These are phyloP conservation scores for Caenorhabditis afra DNA, from an alignment of 2,888 invertebrate genomes.

Conservation along the genomic window DNA sequence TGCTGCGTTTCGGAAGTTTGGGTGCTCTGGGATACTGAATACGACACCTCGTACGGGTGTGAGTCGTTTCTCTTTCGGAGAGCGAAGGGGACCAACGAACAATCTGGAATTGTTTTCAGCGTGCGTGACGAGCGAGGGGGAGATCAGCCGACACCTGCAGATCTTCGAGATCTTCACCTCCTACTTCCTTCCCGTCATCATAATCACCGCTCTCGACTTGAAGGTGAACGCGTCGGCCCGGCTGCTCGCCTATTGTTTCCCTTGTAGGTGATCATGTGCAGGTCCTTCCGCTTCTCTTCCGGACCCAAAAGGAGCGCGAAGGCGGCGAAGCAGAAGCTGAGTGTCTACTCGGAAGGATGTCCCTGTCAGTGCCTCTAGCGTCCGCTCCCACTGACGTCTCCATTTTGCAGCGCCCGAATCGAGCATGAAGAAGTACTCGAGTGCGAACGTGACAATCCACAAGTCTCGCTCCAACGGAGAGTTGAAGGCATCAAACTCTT, in stretches of 20 bases:
- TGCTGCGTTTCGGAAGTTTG: slow-evolving; percentile 73
- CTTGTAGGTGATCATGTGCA: slow-evolving; percentile 60
- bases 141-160: slow-evolving; percentile 69
- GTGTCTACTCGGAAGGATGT: slow-evolving; percentile 47
- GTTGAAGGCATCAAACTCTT: slow-evolving; percentile 42
- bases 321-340: slow-evolving; percentile 34
- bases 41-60: slow-evolving; percentile 52
- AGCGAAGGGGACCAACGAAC: slow-evolving; percentile 29
- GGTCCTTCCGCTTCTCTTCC: slow-evolving; percentile 44
- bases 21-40: slow-evolving; percentile 72
- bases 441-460: slow-evolving; percentile 42
- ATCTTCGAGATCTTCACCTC: slow-evolving; percentile 74
- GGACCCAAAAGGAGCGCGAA: slow-evolving; percentile 31
- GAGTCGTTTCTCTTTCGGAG: no score
- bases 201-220: slow-evolving; percentile 75
- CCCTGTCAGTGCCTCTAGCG: slow-evolving; percentile 16
- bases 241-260: no score
- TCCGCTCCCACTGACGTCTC: not conserved
- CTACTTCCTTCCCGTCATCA: slow-evolving; percentile 75
- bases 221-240: slow-evolving; percentile 50
- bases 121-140: slow-evolving; percentile 52
- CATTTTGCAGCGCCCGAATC: slow-evolving; percentile 39
- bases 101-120: slow-evolving; percentile 51
- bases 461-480: slow-evolving; percentile 48
- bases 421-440: slow-evolving; percentile 36